These are phyloP conservation scores for Tor tambroides DNA, from an alignment of 2,113 vertebrate species.

Conservation along the genomic window DNA sequence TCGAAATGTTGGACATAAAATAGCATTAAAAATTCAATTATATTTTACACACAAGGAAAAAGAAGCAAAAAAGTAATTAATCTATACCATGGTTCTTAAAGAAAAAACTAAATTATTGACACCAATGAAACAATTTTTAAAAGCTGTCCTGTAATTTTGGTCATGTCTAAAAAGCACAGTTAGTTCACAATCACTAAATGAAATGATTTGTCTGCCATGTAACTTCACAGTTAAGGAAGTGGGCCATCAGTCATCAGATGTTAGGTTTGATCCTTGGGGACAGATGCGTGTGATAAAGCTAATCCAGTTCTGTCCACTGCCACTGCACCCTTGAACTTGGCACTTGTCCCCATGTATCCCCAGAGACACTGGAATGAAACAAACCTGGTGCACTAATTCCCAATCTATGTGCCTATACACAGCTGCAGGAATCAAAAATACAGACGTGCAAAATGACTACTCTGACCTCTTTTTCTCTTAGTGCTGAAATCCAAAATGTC, in stretches of 20 bases:
- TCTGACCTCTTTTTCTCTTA: too few species aligned
- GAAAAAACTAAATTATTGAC: neutral
- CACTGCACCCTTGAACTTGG: conserved; percentile 11
- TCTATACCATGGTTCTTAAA: neutral
- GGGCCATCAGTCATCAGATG: conserved; percentile 16
- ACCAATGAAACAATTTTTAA: neutral
- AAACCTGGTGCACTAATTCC: neutral
- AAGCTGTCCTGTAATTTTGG: neutral
- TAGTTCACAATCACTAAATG: neutral
- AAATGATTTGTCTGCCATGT: neutral
- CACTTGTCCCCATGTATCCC: neutral
- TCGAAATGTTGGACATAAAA: conserved; percentile 26
- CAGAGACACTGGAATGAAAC: neutral
- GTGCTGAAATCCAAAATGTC: neutral
- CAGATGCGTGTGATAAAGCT: neutral
- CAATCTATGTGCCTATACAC: neutral
- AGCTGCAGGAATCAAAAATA: neutral
- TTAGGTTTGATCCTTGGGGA: conserved; percentile 3
- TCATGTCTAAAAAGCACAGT: neutral
- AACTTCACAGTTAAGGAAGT: neutral
- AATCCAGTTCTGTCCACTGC: neutral
- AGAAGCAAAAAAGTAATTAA: neutral
- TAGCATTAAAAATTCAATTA: neutral
- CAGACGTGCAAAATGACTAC: neutral
- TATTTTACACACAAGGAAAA: neutral